Percentiles rank a stretch among this genome's conserved stretches.
phyloP scores from a whole-genome alignment of 1,140 invertebrate genomes.

The Pteromalus puparum region DNA sequence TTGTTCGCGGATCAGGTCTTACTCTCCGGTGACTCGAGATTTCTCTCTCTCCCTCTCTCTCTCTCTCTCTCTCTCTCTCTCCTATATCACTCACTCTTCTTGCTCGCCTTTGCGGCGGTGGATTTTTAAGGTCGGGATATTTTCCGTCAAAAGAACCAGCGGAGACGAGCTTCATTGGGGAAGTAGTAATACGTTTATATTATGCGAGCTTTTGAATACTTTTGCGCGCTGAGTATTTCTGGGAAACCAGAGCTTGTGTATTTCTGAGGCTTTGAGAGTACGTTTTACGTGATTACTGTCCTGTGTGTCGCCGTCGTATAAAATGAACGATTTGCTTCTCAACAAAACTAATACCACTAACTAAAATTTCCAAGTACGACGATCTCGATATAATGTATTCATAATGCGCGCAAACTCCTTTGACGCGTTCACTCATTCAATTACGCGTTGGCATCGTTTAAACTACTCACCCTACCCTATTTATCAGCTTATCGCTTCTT shows the following conservation, averaged over 20 bases:
- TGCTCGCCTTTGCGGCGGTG: background rate
- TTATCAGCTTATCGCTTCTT: background rate
- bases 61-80: background rate
- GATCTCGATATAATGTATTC: too few relatives aligned
- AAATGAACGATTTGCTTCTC: too few relatives aligned
- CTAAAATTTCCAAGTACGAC: too few relatives aligned
- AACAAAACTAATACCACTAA: too few relatives aligned
- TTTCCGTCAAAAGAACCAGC: background rate
- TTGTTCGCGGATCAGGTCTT: background rate
- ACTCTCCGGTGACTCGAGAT: background rate
- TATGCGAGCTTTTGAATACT: background rate
- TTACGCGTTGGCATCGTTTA: background rate
- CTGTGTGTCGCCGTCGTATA: too few relatives aligned
- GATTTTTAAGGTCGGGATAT: background rate
- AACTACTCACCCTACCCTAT: background rate
- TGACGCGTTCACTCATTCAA: too few relatives aligned
- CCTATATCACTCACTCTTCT: background rate
- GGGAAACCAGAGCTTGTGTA: too few relatives aligned
- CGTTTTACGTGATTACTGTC: too few relatives aligned
- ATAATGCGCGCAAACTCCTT: too few relatives aligned
- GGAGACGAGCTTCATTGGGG: background rate
- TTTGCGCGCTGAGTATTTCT: background rate
- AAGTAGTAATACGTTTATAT: background rate
- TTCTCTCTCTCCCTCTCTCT: background rate
- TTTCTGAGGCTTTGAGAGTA: background rate